phyloP scores from a whole-genome alignment of 2,797 vertebrate genomes.

The Phoxinus dragarum region DNA sequence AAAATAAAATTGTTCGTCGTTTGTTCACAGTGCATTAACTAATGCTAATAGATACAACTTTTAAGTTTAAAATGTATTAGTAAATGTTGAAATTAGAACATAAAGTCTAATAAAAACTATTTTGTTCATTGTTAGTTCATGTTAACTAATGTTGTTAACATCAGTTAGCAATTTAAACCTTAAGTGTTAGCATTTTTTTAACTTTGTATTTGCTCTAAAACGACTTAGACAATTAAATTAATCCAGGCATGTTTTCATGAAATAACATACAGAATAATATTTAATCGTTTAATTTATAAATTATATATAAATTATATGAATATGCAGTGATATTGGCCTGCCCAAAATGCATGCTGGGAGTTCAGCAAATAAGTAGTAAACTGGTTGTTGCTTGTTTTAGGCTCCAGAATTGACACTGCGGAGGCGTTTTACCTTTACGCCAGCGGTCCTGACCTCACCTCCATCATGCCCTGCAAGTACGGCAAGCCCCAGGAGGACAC shows the following conservation, averaged over 20 bases:
- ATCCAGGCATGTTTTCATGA: neutral
- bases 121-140: too few relatives aligned
- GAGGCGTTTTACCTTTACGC: conserved; percentile 94
- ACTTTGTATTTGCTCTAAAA: neutral
- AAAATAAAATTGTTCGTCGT: neutral
- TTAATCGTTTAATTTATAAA: neutral
- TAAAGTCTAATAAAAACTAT: neutral
- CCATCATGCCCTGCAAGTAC: conserved; percentile 96
- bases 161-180: neutral
- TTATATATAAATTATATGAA: neutral
- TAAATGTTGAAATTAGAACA: neutral
- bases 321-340: neutral
- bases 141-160: too few relatives aligned
- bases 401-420: conserved; percentile 87
- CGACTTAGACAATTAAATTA: neutral
- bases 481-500: conserved; percentile 81
- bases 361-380: neutral
- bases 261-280: neutral
- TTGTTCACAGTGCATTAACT: neutral
- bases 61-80: neutral
- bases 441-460: conserved; percentile 92
- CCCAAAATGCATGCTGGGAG: neutral
- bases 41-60: neutral
- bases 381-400: conserved; percentile 69
- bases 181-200: neutral